Evolutionary conservation across 2,113 vertebrate species (phyloP), one percentile per base, ranked within the genome.

Genomic region (Cercopithecus mona): DNA sequence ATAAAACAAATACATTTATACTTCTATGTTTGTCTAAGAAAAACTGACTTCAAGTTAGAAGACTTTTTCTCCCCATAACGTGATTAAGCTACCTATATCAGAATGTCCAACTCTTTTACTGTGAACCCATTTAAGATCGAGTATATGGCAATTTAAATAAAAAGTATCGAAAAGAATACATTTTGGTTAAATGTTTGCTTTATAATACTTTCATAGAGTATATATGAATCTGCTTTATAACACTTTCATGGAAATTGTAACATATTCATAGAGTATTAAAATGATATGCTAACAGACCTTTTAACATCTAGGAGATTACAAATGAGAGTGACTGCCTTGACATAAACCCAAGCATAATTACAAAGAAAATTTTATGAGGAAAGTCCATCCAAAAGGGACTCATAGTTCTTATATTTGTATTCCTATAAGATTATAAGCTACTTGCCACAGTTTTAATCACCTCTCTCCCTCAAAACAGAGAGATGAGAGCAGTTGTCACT

Each of bases 41-140:
- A 97, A 92, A 59, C 12, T 87, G 55, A 91, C 89, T 95, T 95
- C 92, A 64, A 92, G 18, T 94, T 92, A 95, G 13, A 88, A 73
- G 30, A 61, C 14, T 59, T 78, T 82, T 83, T 86, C 27, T 35
- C 16, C 50, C 57, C 6, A 55, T 92, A n/a, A 81, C 12, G 17
- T 75, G 32, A 80, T 73, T 92, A 68, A 96, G 18, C n/a, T 38
- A 59, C 70, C 30, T 76, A 57, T 3, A 92, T 55, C 45, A 95
- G 27, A 96, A 81, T 94, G 43, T 80, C 50, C 35, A 84, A 4
- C 18, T 93, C 18, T 73, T 97, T 70, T 76, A 88, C 48, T 87
- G 22, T 89, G 68, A 92, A 38, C 11, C 30, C n/a, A 57, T 35
- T 90, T 87, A 66, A 90, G 17, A 43, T 95, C 8, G 32, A n/a